Conservation (phyloP, 2,113 vertebrate species). For the Isurus oxyrinchus region DNA sequence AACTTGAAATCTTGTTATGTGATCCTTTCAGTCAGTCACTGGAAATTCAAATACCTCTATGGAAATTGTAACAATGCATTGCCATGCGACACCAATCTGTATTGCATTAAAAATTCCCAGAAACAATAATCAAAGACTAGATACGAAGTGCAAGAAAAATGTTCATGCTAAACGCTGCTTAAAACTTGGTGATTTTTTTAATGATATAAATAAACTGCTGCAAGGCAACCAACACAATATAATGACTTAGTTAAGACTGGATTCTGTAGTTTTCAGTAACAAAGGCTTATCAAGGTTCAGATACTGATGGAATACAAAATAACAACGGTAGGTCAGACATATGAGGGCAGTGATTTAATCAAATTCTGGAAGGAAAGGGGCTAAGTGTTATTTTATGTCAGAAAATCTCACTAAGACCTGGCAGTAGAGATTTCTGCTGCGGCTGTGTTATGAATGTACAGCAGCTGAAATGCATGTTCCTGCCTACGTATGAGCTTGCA, state of each 20-base stretch:
- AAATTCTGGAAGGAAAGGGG: background rate
- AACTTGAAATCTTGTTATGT: no score
- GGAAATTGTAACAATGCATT: no score
- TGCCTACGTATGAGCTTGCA: background rate
- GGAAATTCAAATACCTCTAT: no score
- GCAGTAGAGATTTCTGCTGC: conserved; percentile 2
- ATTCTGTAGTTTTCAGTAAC: background rate
- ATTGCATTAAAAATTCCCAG: no score
- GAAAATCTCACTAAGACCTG: background rate
- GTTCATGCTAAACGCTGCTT: background rate
- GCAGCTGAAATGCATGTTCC: conserved; percentile 3
- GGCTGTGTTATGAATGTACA: background rate
- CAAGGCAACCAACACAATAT: background rate
- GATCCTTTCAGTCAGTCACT: no score
- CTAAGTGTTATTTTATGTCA: conserved; percentile 20
- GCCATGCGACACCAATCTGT: no score
- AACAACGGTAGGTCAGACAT: background rate
- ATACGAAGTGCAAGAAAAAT: background rate
- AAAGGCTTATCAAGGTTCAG: background rate
- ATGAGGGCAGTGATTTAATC: background rate
- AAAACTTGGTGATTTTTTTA: background rate
- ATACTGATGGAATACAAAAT: background rate
- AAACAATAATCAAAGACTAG: background rate
- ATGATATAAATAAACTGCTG: background rate
- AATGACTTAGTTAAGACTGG: background rate